Percentiles rank a stretch among this genome's conserved stretches.
These are phyloP conservation scores for Valencia hispanica DNA, from an alignment of 2,797 vertebrate species.

Conservation along the genomic window DNA sequence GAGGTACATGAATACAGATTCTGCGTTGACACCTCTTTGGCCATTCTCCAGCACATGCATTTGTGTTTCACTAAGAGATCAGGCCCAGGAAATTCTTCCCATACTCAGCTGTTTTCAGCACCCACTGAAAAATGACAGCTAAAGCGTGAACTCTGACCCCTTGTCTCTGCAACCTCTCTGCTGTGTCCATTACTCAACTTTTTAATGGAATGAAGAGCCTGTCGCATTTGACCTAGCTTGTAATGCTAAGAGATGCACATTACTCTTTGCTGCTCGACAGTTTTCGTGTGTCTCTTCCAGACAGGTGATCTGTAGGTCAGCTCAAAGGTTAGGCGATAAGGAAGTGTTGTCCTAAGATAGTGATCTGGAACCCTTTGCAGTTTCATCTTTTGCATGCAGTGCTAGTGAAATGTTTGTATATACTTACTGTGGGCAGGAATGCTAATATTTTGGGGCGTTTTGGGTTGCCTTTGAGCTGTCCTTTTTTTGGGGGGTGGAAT, in stretches of 20 bases:
- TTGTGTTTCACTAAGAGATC: conserved; percentile 54
- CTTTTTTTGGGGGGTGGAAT: neutral
- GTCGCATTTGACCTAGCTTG: conserved; percentile 51
- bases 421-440: neutral
- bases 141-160: conserved; percentile 58
- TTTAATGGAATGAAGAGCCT: conserved; percentile 71
- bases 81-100: conserved; percentile 43
- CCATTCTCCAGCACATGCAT: conserved; percentile 59
- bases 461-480: neutral
- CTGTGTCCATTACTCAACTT: conserved; percentile 62
- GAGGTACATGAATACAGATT: conserved; percentile 24
- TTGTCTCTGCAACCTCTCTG: conserved; percentile 56
- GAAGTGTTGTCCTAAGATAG: conserved; percentile 59
- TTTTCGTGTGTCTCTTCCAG: conserved; percentile 50
- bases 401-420: neutral
- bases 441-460: neutral
- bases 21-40: conserved; percentile 51
- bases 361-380: conserved; percentile 55
- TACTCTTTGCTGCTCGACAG: conserved; percentile 59
- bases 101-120: conserved; percentile 70
- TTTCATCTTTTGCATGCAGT: conserved; percentile 52
- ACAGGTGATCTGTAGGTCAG: conserved; percentile 65
- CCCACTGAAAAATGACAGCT: conserved; percentile 54
- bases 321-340: conserved; percentile 60
- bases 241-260: conserved; percentile 75